These are phyloP conservation scores for Argyresthia goedartella DNA, from an alignment of 2,888 invertebrate species.

Conservation along the genomic window DNA sequence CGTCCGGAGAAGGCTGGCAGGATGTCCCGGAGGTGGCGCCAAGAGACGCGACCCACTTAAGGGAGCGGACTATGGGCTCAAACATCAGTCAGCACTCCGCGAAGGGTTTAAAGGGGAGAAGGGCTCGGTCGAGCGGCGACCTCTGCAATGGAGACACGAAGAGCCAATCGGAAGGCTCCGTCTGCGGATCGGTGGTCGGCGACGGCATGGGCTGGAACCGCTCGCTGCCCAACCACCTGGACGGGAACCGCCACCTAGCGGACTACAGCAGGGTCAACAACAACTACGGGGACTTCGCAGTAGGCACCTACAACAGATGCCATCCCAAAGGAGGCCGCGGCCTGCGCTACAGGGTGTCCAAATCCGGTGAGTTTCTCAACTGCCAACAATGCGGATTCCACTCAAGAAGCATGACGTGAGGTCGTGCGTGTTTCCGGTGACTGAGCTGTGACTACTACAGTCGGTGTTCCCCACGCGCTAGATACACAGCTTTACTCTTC, in stretches of 20 bases:
- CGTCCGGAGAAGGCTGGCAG: constrained; percentile 7
- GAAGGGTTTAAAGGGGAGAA: constrained; percentile 78
- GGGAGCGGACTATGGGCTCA: constrained; percentile 78
- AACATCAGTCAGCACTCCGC: constrained; percentile 83
- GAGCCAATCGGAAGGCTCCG: constrained; percentile 60
- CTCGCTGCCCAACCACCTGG: constrained; percentile 79
- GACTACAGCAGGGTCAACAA: constrained; percentile 71
- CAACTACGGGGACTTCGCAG: constrained; percentile 61
- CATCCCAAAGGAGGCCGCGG: constrained; percentile 60
- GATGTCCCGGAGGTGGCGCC: constrained; percentile 34
- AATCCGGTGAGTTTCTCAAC: constrained; percentile 47
- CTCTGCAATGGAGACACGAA: constrained; percentile 75
- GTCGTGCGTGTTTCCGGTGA: not conserved
- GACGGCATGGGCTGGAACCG: constrained; percentile 67
- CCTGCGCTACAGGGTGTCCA: constrained; percentile 54
- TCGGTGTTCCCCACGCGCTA: not conserved
- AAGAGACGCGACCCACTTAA: constrained; percentile 36
- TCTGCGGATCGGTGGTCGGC: constrained; percentile 63
- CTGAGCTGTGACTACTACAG: not conserved
- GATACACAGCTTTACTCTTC: too few relatives aligned
- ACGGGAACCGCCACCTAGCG: constrained; percentile 70
- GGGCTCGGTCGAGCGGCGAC: constrained; percentile 81
- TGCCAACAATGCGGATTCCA: not conserved
- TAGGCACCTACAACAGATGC: constrained; percentile 40
- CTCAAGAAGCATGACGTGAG: too few relatives aligned